Conservation (phyloP, 2,888 invertebrate species). For the Drosophila dives region DNA sequence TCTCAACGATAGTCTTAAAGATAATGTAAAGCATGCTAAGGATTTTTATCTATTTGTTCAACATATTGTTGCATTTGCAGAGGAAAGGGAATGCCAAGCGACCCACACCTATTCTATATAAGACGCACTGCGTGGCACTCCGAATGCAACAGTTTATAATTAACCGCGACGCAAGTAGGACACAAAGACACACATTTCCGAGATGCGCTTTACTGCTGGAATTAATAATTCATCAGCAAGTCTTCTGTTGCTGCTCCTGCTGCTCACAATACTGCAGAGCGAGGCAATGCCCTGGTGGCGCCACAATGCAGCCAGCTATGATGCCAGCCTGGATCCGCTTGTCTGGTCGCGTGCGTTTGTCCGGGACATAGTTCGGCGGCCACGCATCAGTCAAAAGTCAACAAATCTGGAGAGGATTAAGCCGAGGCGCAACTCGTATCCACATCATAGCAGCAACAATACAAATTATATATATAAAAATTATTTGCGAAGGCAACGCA, state of each 20-base stretch:
- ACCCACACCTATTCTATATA: slow-evolving; percentile 44
- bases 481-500: slow-evolving; percentile 44
- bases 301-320: slow-evolving; percentile 65
- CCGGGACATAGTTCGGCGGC: slow-evolving; percentile 70
- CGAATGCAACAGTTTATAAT: slow-evolving; percentile 68
- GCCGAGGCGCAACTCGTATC: slow-evolving; percentile 5
- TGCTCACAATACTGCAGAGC: slow-evolving; percentile 21
- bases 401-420: background rate
- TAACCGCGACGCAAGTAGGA: slow-evolving; percentile 47
- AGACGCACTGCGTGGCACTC: slow-evolving; percentile 47
- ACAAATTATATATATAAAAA: slow-evolving; percentile 16
- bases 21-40: slow-evolving; percentile 41
- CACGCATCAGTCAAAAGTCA: slow-evolving; percentile 49
- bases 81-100: background rate
- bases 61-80: slow-evolving; percentile 18
- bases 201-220: slow-evolving; percentile 29
- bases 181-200: slow-evolving; percentile 4
- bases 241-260: slow-evolving; percentile 11
- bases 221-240: slow-evolving; percentile 24
- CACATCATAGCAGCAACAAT: background rate
- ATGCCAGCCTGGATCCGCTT: slow-evolving; percentile 82
- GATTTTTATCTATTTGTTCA: slow-evolving; percentile 41
- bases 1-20: slow-evolving; percentile 17
- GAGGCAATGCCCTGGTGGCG: slow-evolving; percentile 63
- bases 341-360: slow-evolving; percentile 81